Evolutionary conservation across 2,888 invertebrate species (phyloP), one percentile per base, ranked within the genome.

Genomic region (Caenorhabditis panamensis): DNA sequence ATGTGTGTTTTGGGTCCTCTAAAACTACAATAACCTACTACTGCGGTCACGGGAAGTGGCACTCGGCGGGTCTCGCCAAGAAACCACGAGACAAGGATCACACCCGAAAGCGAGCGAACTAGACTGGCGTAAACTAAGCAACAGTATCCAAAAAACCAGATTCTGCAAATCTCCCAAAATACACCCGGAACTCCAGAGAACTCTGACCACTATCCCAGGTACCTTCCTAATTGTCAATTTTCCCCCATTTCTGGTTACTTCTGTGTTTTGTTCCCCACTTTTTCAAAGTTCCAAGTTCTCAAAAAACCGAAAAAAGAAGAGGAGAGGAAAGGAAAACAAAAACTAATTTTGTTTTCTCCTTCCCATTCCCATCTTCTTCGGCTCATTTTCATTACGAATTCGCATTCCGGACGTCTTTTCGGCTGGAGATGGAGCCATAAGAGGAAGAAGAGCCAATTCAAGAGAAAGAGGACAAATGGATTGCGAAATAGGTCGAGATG

Each of bases 371-470:
- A 37, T 53, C 20, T 53, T 11, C 20, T 53, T 53, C 22, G 6
- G n/a, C 54, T n/a, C 41, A 58, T 68, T 71, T 61, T 71, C 71
- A 71, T 71, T 71, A 62, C 71, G 62, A 37, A 71, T 71, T 71
- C 69, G 5, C 4, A 61, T 61, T 58, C 59, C 47, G 69, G 47
- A 58, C 18, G 66, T 5, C 6, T 44, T 56, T 56, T 67, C 56
- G 59, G 59, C 49, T 58, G 68, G 68, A 47, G 59, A 58, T 67
- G 49, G 47, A 37, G 36, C 53, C 49, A 61, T 51, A n/a, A n/a
- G n/a, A n/a, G n/a, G n/a, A n/a, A n/a, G n/a, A n/a, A n/a, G n/a
- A n/a, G n/a, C n/a, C n/a, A n/a, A n/a, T n/a, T n/a, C n/a, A n/a
- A n/a, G n/a, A n/a, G n/a, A n/a, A n/a, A n/a, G n/a, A n/a, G n/a